Evolutionary conservation across 1,140 invertebrate species (phyloP).

Genomic region (Thalassaphorura encarpata): DNA sequence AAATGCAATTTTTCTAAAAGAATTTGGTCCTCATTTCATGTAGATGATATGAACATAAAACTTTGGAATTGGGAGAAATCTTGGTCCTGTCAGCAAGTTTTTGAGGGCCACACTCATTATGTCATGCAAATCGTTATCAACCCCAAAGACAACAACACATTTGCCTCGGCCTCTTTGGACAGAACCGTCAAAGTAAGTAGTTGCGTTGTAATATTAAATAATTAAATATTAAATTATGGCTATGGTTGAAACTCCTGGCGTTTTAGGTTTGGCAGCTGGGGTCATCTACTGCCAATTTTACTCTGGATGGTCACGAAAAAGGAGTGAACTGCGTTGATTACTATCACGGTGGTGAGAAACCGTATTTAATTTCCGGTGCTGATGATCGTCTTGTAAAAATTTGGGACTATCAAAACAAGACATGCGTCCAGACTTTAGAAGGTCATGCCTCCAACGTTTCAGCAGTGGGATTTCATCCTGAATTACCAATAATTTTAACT

Average conservation of each 20-base stretch:
- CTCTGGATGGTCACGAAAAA: conserved; percentile 96
- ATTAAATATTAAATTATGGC: not conserved
- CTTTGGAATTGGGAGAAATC: conserved; percentile 99
- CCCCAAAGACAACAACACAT: conserved; percentile 99
- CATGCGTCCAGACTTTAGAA: conserved; percentile 96
- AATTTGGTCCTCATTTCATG: conserved; percentile 14
- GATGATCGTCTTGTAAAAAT: conserved; percentile 97
- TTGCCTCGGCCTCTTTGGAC: conserved; percentile 96
- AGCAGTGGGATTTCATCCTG: conserved; percentile 88
- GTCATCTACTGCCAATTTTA: conserved; percentile 94
- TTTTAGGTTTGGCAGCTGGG: conserved; percentile 88
- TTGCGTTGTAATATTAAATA: conserved; percentile 37
- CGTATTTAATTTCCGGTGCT: conserved; percentile 96
- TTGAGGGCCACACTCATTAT: conserved; percentile 97
- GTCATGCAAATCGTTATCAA: conserved; percentile 99
- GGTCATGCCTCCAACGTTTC: conserved; percentile 96
- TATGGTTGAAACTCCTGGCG: not conserved
- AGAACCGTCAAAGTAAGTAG: conserved; percentile 95
- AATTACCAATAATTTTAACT: conserved; percentile 91
- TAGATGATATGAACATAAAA: conserved; percentile 98
- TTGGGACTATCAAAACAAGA: conserved; percentile 99
- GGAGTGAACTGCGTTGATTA: conserved; percentile 99
- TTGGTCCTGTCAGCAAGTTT: conserved; percentile 94
- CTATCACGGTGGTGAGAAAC: conserved; percentile 99
- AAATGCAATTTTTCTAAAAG: conserved; percentile 1